A percentile compares a stretch with the other conserved stretches of the same genome.
phyloP scores from a whole-genome alignment of 1,140 invertebrate genomes.

The Ceratosolen solmsi region DNA sequence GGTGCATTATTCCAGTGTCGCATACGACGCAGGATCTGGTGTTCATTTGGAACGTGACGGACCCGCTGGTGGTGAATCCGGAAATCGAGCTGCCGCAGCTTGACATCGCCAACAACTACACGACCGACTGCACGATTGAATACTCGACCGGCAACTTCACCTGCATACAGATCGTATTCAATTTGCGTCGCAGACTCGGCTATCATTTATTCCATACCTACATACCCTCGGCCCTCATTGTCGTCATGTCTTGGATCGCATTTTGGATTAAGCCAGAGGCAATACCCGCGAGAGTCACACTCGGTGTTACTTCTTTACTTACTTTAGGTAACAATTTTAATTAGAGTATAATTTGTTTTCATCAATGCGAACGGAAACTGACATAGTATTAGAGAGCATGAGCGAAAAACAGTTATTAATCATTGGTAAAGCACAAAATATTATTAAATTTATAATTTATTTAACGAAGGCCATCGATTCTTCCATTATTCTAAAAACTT shows the following conservation, averaged over 20 bases:
- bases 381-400: too few species aligned
- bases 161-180: conserved; percentile 89
- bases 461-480: too few species aligned
- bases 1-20: conserved; percentile 76
- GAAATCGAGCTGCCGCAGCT: conserved; percentile 90
- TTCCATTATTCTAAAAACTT: too few species aligned
- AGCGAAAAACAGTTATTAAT: too few species aligned
- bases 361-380: too few species aligned
- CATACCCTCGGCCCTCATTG: conserved; percentile 90
- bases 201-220: conserved; percentile 94
- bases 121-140: conserved; percentile 89
- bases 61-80: conserved; percentile 88
- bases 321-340: conserved; percentile 78
- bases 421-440: too few species aligned
- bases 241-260: conserved; percentile 94
- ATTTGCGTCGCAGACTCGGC: conserved; percentile 84
- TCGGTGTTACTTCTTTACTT: conserved; percentile 87
- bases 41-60: conserved; percentile 91
- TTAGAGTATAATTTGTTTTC: not conserved
- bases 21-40: conserved; percentile 88
- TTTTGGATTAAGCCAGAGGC: conserved; percentile 95
- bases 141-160: conserved; percentile 93
- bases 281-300: conserved; percentile 85
- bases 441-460: too few species aligned
- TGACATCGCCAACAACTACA: conserved; percentile 90